Evolutionary conservation across 2,888 invertebrate genomes (phyloP), one percentile per base, ranked within the genome.

Genomic region (Thysanoteuthis rhombus): DNA sequence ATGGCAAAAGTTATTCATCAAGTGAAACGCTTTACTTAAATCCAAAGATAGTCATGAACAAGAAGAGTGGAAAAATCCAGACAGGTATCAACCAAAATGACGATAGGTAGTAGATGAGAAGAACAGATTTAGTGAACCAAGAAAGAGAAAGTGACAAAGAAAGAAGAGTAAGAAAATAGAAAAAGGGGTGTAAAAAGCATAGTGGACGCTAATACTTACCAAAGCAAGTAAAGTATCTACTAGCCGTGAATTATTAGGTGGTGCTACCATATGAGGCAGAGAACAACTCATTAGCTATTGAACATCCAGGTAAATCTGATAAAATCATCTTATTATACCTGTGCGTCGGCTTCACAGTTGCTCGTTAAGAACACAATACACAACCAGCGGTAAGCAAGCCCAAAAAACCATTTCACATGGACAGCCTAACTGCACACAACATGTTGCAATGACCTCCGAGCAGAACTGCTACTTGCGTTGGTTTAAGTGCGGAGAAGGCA

Each of bases 241-340:
- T n/a, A 75, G 75, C 75, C n/a, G 75, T 75, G 75, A 75, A 75
- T 75, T 75, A 75, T 75, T 75, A 75, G 75, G 75, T 36, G 75
- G 75, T 36, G 75, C 75, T 75, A 75, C 75, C 75, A 75, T 75
- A 36, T 16, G 75, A n/a, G 75, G 75, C 75, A 75, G 12, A 75
- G n/a, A 75, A 75, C 75, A 75, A n/a, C 75, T 75, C 75, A 75
- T 75, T 75, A 75, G 75, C n/a, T 75, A 75, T 75, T n/a, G n/a
- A 75, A n/a, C 75, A 75, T 75, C 75, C 75, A 75, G 75, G 75
- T 75, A 75, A 75, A 75, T n/a, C 75, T n/a, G 75, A n/a, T n/a
- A 75, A 75, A 75, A 75, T 75, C 75, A 75, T 75, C n/a, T n/a
- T 75, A 75, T 75, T 75, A 75, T 36, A n/a, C 75, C 75, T 75